phyloP scores from a whole-genome alignment of 92 coral and sea anemone species.

The Desmophyllum pertusum region DNA sequence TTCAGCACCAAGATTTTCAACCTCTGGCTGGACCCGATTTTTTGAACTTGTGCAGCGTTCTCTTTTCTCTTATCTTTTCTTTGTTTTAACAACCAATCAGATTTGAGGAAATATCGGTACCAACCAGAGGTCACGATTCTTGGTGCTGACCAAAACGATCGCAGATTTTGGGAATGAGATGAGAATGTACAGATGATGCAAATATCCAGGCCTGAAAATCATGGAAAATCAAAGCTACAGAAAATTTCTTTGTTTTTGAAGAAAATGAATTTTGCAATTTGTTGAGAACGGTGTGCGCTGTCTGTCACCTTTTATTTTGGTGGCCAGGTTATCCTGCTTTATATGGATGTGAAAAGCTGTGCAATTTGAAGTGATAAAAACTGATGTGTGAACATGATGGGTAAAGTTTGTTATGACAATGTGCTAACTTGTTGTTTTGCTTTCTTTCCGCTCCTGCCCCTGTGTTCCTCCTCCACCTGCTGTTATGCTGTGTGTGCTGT shows the following conservation, averaged over 20 bases:
- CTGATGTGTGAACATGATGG: not conserved
- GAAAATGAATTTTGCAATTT: too few relatives aligned
- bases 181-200: too few relatives aligned
- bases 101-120: too few relatives aligned
- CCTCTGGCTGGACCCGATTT: too few relatives aligned
- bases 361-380: not conserved
- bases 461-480: slow-evolving; percentile 29
- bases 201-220: not conserved
- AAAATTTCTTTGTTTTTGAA: not conserved
- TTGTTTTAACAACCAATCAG: too few relatives aligned
- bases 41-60: not conserved
- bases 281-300: too few relatives aligned
- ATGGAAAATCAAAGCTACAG: too few relatives aligned
- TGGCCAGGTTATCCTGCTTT: not conserved
- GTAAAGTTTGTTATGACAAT: not conserved
- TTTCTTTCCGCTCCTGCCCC: slow-evolving; percentile 31
- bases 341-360: not conserved
- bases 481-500: slow-evolving; percentile 42
- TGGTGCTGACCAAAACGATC: too few relatives aligned
- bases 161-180: too few relatives aligned
- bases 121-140: too few relatives aligned
- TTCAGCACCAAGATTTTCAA: too few relatives aligned
- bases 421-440: slow-evolving; percentile 39
- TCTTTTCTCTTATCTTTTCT: not conserved
- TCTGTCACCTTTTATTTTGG: not conserved